phyloP scores from a whole-genome alignment of 1,140 invertebrate species.

The Drosophila nasuta region DNA sequence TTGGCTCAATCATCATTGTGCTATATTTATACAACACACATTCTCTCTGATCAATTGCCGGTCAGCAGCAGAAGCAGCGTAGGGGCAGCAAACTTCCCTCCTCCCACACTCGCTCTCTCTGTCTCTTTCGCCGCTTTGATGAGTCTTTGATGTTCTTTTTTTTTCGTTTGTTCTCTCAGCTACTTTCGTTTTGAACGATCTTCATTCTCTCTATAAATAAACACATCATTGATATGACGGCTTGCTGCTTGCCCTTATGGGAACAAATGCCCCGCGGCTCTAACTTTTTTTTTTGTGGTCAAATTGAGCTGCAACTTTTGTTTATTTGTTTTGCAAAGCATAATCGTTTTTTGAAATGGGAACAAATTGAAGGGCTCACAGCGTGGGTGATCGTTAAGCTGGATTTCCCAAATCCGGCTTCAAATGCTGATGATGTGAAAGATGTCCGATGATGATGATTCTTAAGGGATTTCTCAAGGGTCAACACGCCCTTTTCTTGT shows the following conservation, averaged over 20 bases:
- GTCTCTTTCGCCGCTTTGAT: slow-evolving; percentile 23
- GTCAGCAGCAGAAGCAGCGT: neutral
- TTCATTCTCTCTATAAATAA: slow-evolving; percentile 32
- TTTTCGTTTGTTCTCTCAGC: neutral
- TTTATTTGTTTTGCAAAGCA: slow-evolving; percentile 13
- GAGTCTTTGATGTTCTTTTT: slow-evolving; percentile 47
- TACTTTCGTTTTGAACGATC: slow-evolving; percentile 39
- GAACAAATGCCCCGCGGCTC: neutral
- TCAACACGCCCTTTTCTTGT: slow-evolving; percentile 41
- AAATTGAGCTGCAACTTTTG: slow-evolving; percentile 53
- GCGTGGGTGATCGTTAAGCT: slow-evolving; percentile 31
- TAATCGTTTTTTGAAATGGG: slow-evolving; percentile 37
- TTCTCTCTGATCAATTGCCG: slow-evolving; percentile 41
- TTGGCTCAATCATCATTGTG: slow-evolving; percentile 40
- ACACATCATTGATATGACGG: neutral
- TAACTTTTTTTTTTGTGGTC: neutral
- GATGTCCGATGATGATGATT: slow-evolving; percentile 9
- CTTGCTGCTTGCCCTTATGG: slow-evolving; percentile 37
- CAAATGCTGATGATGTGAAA: slow-evolving; percentile 8
- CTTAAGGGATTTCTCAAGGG: slow-evolving; percentile 7
- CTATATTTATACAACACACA: slow-evolving; percentile 41
- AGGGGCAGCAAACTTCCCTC: neutral
- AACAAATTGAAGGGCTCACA: slow-evolving; percentile 19
- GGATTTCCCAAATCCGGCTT: slow-evolving; percentile 45
- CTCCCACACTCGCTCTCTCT: slow-evolving; percentile 13